Percentiles rank a stretch among this genome's conserved stretches.
Evolutionary conservation across 2,888 invertebrate species (phyloP).

Genomic region (Oligia fasciuncula): DNA sequence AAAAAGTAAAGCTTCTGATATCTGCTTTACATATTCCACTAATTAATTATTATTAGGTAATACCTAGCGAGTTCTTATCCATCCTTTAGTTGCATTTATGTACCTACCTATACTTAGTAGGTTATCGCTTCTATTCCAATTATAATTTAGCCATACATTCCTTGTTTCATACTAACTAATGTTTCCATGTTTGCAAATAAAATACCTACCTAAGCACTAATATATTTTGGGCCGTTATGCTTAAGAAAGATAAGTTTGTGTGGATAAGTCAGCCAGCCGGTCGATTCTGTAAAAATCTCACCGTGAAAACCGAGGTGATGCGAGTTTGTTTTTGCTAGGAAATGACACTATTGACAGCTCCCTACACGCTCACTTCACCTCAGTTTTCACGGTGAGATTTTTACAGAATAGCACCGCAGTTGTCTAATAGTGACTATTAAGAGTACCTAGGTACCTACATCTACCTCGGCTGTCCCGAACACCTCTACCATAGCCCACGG

Average conservation of each 20-base stretch:
- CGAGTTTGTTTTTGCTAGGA: no score
- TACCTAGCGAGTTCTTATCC: constrained; percentile 11
- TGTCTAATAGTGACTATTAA: not conserved
- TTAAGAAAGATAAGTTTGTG: not conserved
- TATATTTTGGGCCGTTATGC: constrained; percentile 8
- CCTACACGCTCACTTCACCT: no score
- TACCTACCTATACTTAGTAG: constrained; percentile 1
- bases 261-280: not conserved
- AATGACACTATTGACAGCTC: no score
- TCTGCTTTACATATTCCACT: not conserved
- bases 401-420: no score
- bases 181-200: constrained; percentile 34
- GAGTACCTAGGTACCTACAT: not conserved
- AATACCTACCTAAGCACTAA: constrained; percentile 7
- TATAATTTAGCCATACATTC: constrained; percentile 40
- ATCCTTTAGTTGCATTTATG: constrained; percentile 31
- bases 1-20: not conserved
- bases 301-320: no score
- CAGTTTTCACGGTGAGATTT: no score
- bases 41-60: constrained; percentile 9
- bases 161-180: constrained; percentile 37
- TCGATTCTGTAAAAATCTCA: no score
- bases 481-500: no score
- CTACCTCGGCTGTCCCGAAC: not conserved
- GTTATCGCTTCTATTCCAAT: constrained; percentile 7